Base-by-base conservation (phyloP, 2,797 vertebrate genomes). In the Sebastes hubbsi region DNA sequence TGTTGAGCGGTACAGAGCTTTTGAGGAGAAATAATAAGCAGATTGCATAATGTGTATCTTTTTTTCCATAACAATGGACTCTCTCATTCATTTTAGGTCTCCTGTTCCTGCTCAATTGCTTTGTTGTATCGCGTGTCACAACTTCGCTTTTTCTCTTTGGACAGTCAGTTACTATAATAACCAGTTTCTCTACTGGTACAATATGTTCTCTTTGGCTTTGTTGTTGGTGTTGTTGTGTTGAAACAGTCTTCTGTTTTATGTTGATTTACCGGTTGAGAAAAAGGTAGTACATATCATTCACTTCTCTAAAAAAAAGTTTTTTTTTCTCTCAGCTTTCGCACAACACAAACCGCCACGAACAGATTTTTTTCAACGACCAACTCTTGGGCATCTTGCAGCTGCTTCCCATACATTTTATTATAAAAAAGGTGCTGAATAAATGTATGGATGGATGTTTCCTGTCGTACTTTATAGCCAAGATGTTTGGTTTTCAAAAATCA, bases 361-460 rank as follows among this genome's bases (percentile, higher is more conserved):
- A 42, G 13, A 1, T 27, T 36, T 36, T 66, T 49, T 56, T 75
- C 25, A 62, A 12, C 1, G 14, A 55, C 11, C 16, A 62, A 24
- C 54, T 78, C 38, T 72, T 8, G 8, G 8, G 34, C 55, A 55
- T 80, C 77, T 42, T 60, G 70, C 79, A 84, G 77, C 86, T 89
- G 77, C 75, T 80, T 75, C 70, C 73, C 56, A 85, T 84, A 70
- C 83, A 75, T 87, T 85, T 73, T 46, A 62, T 29, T 84, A 46
- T 72, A 36, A 82, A 76, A 56, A 66, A 52, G 29, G 11, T 71
- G 55, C 10, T 58, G 32, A 70, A 60, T 56, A 38, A 27, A 56
- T 74, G 59, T 71, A 65, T 74, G 56, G 49, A 61, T 80, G 46
- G 58, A 67, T 62, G 46, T 67, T 65, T 85, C 58, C 75, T 77